Evolutionary conservation across 64 coral and sea anemone genomes (phyloP), one percentile per base, ranked within the genome.

Genomic region (Orbicella faveolata): DNA sequence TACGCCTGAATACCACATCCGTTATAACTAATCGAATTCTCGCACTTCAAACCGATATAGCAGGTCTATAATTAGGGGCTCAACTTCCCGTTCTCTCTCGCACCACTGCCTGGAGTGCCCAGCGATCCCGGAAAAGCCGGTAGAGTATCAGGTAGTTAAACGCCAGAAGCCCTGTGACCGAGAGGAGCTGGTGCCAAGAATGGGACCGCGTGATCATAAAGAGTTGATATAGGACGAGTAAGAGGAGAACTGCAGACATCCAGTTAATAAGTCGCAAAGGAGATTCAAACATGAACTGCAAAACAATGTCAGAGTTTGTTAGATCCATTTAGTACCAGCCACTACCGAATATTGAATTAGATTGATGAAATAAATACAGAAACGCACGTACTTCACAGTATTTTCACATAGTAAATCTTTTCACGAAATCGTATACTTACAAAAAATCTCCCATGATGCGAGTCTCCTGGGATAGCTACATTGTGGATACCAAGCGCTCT

Each of bases 371-470:
- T 70, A 70, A 33, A 70, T 2, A 9, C 67, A 25, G 67, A 26
- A 20, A 10, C 1, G n/a, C 67, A 70, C 16, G 20, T 10, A 34
- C 7, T n/a, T 55, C 37, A 41, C n/a, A 36, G 8, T 57, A 57
- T 10, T 14, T 57, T 11, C 54, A 57, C 35, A 16, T 37, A 13
- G 16, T 0, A 79, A n/a, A n/a, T 69, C 21, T 69, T n/a, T n/a
- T 23, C 16, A 16, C 16, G 39, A 41, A 41, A 48, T 53, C 2
- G 48, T 54, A 10, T 88, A 98, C 96, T 98, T 95, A 98, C 96
- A 83, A 95, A 98, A 93, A 98, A 98, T 79, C 93, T 98, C 23
- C 90, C 92, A 90, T 98, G 96, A 73, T 98, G 96, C 2, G 96
- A 84, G 48, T 98, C 96, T 59, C 93, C 93, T 30, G 96, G 96